Conservation (phyloP, 2,888 invertebrate genomes). For the Bibio marci region DNA sequence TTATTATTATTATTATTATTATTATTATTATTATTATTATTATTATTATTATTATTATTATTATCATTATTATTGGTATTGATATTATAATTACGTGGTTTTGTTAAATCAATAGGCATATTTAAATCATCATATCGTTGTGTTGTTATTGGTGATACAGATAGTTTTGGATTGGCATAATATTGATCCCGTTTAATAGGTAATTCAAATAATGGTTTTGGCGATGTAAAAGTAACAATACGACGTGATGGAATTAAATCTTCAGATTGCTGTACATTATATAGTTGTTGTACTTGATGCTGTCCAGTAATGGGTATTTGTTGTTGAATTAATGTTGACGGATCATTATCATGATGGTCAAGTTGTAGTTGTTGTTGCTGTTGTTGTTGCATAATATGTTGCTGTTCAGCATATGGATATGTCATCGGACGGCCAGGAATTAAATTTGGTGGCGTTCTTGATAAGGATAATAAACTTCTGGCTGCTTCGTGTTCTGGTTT, state of each 20-base stretch:
- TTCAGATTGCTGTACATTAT: slow-evolving; percentile 12
- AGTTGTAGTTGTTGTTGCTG: slow-evolving; percentile 23
- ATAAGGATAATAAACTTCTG: slow-evolving; percentile 59
- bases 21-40: background rate
- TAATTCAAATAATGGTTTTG: slow-evolving; percentile 28
- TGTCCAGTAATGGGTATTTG: background rate
- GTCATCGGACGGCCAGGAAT: slow-evolving; percentile 43
- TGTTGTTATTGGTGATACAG: background rate
- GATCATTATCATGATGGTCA: background rate
- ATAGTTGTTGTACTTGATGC: background rate
- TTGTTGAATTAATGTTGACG: background rate
- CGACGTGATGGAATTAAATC: no score
- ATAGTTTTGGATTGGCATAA: slow-evolving; percentile 26
- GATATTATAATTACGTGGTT: slow-evolving; percentile 16
- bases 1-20: no score
- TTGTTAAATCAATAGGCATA: slow-evolving; percentile 27
- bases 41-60: slow-evolving; percentile 3
- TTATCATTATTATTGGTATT: no score
- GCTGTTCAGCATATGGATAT: slow-evolving; percentile 35
- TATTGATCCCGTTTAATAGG: slow-evolving; percentile 27
- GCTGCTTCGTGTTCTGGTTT: slow-evolving; percentile 76
- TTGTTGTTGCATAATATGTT: slow-evolving; percentile 33
- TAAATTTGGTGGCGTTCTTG: slow-evolving; percentile 32
- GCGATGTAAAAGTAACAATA: slow-evolving; percentile 23
- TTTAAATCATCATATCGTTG: background rate